Conservation (phyloP, 92 coral and sea anemone genomes). For the Palythoa grandiflora region DNA sequence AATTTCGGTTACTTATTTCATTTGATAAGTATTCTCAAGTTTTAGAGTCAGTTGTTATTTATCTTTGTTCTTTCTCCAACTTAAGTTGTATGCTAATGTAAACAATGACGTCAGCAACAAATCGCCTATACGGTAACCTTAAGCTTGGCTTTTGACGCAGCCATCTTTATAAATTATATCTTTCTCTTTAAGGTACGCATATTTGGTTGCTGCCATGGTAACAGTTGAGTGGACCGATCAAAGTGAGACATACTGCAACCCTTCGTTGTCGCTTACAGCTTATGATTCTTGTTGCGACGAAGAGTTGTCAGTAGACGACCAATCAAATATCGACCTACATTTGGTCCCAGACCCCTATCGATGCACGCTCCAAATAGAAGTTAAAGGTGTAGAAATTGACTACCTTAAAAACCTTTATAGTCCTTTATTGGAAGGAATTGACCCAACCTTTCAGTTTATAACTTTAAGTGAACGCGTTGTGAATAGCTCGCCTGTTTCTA, state of each 20-base stretch:
- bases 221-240: conserved; percentile 12
- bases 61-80: too few relatives aligned
- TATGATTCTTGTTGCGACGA: conserved; percentile 16
- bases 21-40: too few relatives aligned
- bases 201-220: conserved; percentile 29
- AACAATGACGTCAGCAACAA: too few relatives aligned
- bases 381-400: conserved; percentile 55
- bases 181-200: background rate
- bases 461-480: conserved; percentile 65
- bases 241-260: background rate
- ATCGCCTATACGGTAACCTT: too few relatives aligned
- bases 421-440: conserved; percentile 84
- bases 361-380: conserved; percentile 75
- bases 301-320: conserved; percentile 5
- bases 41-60: too few relatives aligned
- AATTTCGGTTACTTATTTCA: too few relatives aligned
- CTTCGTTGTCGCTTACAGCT: background rate
- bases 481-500: conserved; percentile 24
- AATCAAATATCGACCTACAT: background rate
- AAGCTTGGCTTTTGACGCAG: background rate
- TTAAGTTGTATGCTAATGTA: too few relatives aligned
- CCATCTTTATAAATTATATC: background rate
- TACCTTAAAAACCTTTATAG: conserved; percentile 65
- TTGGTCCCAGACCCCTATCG: conserved; percentile 78
- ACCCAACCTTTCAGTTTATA: conserved; percentile 88